Conservation (phyloP, 2,113 vertebrate species). For the Sialia sialis region DNA sequence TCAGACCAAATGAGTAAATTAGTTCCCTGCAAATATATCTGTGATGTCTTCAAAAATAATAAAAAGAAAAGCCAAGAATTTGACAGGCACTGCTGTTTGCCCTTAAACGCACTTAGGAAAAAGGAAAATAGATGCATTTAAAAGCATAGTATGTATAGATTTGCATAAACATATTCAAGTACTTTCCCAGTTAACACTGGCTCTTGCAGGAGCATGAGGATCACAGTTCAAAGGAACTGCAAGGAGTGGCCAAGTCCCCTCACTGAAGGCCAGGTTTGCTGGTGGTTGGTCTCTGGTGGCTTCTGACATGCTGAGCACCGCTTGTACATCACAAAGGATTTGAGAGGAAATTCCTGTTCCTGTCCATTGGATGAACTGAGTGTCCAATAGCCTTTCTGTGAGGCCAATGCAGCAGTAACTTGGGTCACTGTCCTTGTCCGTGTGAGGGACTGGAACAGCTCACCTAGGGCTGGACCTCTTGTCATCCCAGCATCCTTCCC, state of each 20-base stretch:
- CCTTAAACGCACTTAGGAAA: neutral
- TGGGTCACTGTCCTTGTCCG: fast-evolving
- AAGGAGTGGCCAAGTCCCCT: neutral
- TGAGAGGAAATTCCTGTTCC: neutral
- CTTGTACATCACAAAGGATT: neutral
- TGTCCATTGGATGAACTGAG: neutral
- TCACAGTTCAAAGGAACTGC: neutral
- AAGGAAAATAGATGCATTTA: neutral
- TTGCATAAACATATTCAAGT: neutral
- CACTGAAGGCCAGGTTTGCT: fast-evolving
- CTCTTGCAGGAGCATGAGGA: neutral
- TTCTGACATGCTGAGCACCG: neutral
- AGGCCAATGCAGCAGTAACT: neutral
- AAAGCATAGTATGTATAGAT: neutral
- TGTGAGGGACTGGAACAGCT: neutral
- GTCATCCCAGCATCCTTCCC: fast-evolving
- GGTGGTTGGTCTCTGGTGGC: neutral
- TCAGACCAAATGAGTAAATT: neutral
- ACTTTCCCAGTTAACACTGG: neutral
- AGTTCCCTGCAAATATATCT: neutral
- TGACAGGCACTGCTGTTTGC: fast-evolving
- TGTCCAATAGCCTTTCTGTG: neutral
- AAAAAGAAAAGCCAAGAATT: neutral
- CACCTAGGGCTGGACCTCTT: neutral
- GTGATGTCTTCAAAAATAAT: neutral